These are phyloP conservation scores for Sebastes minor DNA, from an alignment of 2,797 vertebrate genomes.

Conservation along the genomic window DNA sequence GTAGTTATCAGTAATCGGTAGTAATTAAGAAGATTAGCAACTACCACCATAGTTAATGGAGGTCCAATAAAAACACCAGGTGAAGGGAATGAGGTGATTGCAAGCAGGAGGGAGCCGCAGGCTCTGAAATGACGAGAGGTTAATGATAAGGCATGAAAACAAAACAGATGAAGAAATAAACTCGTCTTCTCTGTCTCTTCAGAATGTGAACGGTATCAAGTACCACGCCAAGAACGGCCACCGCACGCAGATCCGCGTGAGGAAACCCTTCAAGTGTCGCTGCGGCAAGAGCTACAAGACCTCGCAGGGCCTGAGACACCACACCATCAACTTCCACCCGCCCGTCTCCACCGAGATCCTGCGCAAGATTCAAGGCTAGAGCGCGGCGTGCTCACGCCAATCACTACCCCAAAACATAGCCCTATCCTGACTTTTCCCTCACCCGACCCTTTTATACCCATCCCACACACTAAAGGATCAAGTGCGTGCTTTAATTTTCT, in stretches of 20 bases:
- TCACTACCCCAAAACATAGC: conserved; percentile 59
- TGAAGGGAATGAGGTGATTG: no score
- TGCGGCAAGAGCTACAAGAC: conserved; percentile 99
- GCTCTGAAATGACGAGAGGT: no score
- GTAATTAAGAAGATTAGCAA: not conserved
- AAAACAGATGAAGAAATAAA: no score
- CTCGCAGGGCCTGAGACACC: conserved; percentile 97
- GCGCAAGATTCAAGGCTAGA: conserved; percentile 97
- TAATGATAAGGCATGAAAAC: no score
- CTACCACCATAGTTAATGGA: not conserved
- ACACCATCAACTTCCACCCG: conserved; percentile 99
- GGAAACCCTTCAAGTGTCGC: conserved; percentile 98
- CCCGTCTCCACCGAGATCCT: conserved; percentile 96
- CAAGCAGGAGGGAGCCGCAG: no score
- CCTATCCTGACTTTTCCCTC: conserved; percentile 66
- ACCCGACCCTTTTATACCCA: conserved; percentile 71
- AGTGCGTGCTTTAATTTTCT: conserved; percentile 90
- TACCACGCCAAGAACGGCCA: conserved; percentile 99
- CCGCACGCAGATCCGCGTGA: conserved; percentile 97
- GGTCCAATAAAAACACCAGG: not conserved
- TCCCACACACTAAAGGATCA: conserved; percentile 81
- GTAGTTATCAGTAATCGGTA: not conserved
- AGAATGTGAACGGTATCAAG: conserved; percentile 99
- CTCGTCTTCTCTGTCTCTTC: conserved; percentile 59
- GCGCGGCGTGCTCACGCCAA: conserved; percentile 45